Percentiles rank a stretch among this genome's conserved stretches.
phyloP scores from a whole-genome alignment of 2,113 vertebrate species.

The Naja naja region DNA sequence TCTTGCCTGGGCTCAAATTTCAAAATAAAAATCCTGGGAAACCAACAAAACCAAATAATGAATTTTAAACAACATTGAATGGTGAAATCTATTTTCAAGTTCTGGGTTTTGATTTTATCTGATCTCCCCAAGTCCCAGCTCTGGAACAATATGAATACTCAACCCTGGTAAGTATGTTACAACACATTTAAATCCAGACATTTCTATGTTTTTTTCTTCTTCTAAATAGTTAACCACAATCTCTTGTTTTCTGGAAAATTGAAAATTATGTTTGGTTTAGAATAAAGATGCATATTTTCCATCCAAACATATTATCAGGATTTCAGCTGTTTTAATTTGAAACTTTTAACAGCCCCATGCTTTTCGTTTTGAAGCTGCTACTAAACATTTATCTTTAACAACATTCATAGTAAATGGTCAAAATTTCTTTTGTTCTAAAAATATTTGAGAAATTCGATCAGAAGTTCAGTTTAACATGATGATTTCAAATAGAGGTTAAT shows the following conservation, averaged over 20 bases:
- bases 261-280: slow-evolving; percentile 3
- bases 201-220: slow-evolving; percentile 29
- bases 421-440: not conserved
- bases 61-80: slow-evolving; percentile 21
- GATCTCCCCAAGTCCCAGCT: slow-evolving; percentile 67
- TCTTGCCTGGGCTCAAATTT: not conserved
- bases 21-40: not conserved
- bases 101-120: slow-evolving; percentile 29
- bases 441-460: not conserved
- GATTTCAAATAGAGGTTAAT: not conserved
- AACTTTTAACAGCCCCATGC: not conserved
- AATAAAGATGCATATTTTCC: slow-evolving; percentile 6
- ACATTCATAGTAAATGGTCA: not conserved
- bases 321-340: not conserved
- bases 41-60: slow-evolving; percentile 26
- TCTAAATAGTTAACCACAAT: slow-evolving; percentile 34
- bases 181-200: not conserved
- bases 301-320: not conserved
- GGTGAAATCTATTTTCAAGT: slow-evolving; percentile 44
- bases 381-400: not conserved
- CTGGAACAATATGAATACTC: slow-evolving; percentile 58
- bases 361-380: not conserved
- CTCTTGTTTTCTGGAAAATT: not conserved
- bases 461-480: not conserved
- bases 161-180: not conserved